Evolutionary conservation across 1,140 invertebrate species (phyloP), one percentile per base, ranked within the genome.

Genomic region (Bilobella aurantiaca): DNA sequence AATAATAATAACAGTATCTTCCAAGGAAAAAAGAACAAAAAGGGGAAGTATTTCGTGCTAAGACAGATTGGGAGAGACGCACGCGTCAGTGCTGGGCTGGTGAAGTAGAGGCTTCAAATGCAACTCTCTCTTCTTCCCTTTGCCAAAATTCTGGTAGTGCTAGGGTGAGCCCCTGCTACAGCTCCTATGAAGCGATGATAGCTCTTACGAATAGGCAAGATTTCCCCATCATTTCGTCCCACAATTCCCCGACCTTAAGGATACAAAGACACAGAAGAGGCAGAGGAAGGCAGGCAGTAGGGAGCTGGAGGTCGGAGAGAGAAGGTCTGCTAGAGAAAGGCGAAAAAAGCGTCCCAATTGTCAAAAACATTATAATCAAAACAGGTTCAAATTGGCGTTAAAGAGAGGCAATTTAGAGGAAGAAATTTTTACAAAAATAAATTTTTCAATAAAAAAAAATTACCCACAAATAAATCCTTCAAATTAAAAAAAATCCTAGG

Each of bases 1-100:
- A 53, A 53, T 53, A 53, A 53, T 53, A 53, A 53, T 53, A 53
- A 53, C 49, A 53, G 49, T 53, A 53, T 53, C 49, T 53, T n/a
- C 49, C 49, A 18, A 23, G 12, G 14, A 18, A 23, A 53, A 53
- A 53, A 53, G 49, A 53, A 53, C 49, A 53, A 53, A 53, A 53
- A 23, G 49, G 49, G 49, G 49, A 53, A 53, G 49, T 53, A 53
- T 53, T 53, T 53, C 49, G 25, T 53, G 49, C 25, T 53, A 53
- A 53, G 49, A 53, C 14, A 53, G 49, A 53, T 53, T 53, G 49
- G 25, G 49, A 53, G 49, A 53, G 49, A 53, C 49, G 49, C 49
- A 53, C 49, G 49, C 49, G 49, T 53, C 49, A 12, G 49, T 18
- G 34, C 25, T 23, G 14, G 25, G 14, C 14, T 53, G 14, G 25